Evolutionary conservation across 2,888 invertebrate genomes (phyloP).

Genomic region (Myathropa florea): DNA sequence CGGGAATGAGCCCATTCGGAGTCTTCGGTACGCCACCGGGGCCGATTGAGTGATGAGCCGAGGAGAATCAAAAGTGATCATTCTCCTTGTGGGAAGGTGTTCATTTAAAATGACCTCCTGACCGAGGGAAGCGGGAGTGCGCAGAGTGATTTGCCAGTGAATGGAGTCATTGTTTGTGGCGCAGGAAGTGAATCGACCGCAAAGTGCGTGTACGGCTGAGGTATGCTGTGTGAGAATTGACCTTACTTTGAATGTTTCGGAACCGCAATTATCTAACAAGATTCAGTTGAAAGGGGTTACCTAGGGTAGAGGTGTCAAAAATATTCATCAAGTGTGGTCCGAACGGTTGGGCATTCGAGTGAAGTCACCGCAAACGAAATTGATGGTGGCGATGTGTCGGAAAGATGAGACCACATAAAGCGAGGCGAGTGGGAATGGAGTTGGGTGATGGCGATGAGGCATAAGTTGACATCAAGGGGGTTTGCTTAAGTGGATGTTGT

Average conservation of each 20-base stretch:
- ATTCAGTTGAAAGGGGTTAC: constrained; percentile 13
- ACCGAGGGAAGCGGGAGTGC: not conserved
- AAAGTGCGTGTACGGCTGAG: constrained; percentile 48
- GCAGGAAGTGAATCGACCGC: constrained; percentile 55
- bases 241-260: constrained; percentile 14
- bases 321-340: constrained; percentile 28
- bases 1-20: constrained; percentile 16
- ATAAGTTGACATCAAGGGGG: not conserved
- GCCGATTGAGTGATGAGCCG: constrained; percentile 58
- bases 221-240: constrained; percentile 57
- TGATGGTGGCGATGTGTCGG: not conserved
- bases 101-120: not conserved
- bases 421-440: not conserved
- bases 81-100: constrained; percentile 43
- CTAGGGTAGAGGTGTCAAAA: constrained; percentile 41
- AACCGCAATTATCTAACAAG: constrained; percentile 47
- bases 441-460: not conserved
- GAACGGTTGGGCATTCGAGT: not conserved
- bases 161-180: constrained; percentile 31
- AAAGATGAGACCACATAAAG: not conserved
- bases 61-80: constrained; percentile 57
- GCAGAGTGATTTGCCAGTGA: constrained; percentile 15
- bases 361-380: not conserved
- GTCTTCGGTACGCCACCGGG: constrained; percentile 26
- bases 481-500: not conserved